Percentiles rank a stretch among this genome's conserved stretches.
Conservation (phyloP, 2,888 invertebrate genomes). For the Gasteruption jaculator region DNA sequence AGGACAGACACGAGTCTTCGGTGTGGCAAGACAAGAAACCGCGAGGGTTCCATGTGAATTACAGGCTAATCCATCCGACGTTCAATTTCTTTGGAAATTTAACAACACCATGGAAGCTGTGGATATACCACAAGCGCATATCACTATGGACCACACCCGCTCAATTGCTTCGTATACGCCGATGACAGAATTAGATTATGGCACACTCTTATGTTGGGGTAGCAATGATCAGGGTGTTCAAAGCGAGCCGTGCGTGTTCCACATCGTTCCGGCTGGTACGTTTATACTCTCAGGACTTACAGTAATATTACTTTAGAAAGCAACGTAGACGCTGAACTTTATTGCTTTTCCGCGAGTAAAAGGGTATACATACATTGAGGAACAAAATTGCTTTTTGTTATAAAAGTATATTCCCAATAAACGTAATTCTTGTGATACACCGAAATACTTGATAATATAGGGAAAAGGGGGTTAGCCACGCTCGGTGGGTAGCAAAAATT, state of each 20-base stretch:
- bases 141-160: constrained; percentile 60
- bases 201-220: constrained; percentile 71
- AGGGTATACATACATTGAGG: too few relatives aligned
- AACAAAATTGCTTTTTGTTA: too few relatives aligned
- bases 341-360: too few relatives aligned
- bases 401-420: too few relatives aligned
- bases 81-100: constrained; percentile 71
- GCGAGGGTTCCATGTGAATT: constrained; percentile 68
- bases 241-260: constrained; percentile 69
- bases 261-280: constrained; percentile 71
- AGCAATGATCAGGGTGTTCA: constrained; percentile 70
- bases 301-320: too few relatives aligned
- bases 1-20: constrained; percentile 66
- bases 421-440: too few relatives aligned
- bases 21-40: constrained; percentile 69
- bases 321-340: too few relatives aligned
- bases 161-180: constrained; percentile 69
- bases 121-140: constrained; percentile 63
- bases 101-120: constrained; percentile 69
- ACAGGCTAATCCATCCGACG: constrained; percentile 72
- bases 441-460: too few relatives aligned
- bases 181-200: constrained; percentile 70
- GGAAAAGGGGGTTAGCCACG: too few relatives aligned
- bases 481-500: too few relatives aligned
- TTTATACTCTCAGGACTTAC: too few relatives aligned